Evolutionary conservation across 2,888 invertebrate genomes (phyloP).

Genomic region (Acholoe squamosa): DNA sequence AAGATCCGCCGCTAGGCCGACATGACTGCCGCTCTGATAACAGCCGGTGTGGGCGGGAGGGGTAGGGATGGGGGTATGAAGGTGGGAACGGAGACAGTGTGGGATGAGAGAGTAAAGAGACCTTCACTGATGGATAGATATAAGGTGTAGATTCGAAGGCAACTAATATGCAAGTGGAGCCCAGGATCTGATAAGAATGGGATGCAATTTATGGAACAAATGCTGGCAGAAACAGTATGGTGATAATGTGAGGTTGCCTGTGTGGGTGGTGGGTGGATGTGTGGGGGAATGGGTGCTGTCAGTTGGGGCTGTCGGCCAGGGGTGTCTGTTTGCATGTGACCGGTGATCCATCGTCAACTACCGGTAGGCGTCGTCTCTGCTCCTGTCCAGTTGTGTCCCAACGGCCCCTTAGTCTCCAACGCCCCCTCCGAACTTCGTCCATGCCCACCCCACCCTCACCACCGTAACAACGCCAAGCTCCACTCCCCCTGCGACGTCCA

Average conservation of each 20-base stretch:
- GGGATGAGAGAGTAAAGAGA: neutral
- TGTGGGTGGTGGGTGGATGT: neutral
- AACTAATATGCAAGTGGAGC: neutral
- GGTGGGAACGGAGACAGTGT: neutral
- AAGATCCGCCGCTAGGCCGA: neutral
- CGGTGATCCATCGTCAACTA: slow-evolving; percentile 46
- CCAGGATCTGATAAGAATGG: neutral
- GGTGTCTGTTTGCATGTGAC: slow-evolving; percentile 36
- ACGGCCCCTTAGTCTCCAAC: neutral
- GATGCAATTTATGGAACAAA: neutral
- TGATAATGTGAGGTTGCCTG: neutral
- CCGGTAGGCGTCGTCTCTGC: neutral
- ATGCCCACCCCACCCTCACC: neutral
- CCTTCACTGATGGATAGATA: neutral
- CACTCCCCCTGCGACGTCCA: neutral
- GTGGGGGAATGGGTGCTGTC: neutral
- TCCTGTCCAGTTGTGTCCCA: neutral
- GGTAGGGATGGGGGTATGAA: neutral
- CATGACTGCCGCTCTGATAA: neutral
- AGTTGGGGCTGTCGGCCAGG: neutral
- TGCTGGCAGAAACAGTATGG: neutral
- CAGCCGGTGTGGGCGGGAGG: neutral
- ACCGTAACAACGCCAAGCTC: neutral
- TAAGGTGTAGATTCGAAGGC: neutral
- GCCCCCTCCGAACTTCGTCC: neutral